Evolutionary conservation across 2,888 invertebrate species (phyloP).

Genomic region (Latrodectus elegans): DNA sequence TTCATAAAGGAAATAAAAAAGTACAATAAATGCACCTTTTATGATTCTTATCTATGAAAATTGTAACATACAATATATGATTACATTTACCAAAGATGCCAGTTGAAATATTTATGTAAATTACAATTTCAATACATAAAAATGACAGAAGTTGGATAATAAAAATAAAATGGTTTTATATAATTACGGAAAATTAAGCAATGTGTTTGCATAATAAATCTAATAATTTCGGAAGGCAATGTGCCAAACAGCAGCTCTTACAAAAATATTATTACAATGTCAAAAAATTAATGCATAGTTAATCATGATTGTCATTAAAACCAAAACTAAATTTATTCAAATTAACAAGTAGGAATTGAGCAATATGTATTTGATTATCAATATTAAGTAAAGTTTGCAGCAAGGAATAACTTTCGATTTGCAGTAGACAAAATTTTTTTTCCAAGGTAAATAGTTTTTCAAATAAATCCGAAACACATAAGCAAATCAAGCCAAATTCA

Average conservation of each 20-base stretch:
- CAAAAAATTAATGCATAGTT: background rate
- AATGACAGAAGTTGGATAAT: too few species aligned
- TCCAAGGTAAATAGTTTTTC: too few species aligned
- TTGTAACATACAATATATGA: conserved; percentile 43
- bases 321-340: background rate
- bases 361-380: conserved; percentile 22
- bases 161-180: too few species aligned
- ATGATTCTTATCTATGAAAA: conserved; percentile 59
- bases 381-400: background rate
- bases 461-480: too few species aligned
- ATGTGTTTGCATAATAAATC: too few species aligned
- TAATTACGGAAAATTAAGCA: too few species aligned
- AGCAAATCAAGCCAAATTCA: too few species aligned
- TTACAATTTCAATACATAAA: too few species aligned
- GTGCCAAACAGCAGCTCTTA: too few species aligned
- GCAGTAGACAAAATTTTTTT: too few species aligned
- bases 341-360: conserved; percentile 12
- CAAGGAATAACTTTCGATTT: background rate
- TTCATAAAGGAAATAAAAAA: conserved; percentile 64
- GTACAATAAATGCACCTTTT: conserved; percentile 68
- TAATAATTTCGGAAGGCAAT: too few species aligned
- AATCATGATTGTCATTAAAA: conserved; percentile 11
- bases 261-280: too few species aligned
- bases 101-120: background rate
- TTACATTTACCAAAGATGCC: conserved; percentile 40